phyloP scores from a whole-genome alignment of 2,888 invertebrate species.

The Dascillus cervinus region DNA sequence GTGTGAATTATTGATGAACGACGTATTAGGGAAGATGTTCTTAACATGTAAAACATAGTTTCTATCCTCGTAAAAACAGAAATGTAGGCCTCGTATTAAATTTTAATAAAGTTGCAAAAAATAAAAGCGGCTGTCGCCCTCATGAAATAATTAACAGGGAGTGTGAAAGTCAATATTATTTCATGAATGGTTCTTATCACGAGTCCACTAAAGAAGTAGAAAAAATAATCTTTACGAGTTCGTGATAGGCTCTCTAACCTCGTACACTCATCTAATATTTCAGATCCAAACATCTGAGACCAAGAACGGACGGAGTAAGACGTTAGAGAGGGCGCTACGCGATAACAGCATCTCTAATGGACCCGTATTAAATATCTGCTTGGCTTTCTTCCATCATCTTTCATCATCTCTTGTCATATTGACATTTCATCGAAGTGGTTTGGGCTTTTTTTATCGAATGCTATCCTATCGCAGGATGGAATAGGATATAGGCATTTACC shows the following conservation, averaged over 20 bases:
- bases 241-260: conserved; percentile 10
- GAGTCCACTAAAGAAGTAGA: no score
- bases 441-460: conserved; percentile 17
- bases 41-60: no score
- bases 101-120: no score
- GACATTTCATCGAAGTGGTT: conserved; percentile 21
- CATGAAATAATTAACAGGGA: no score
- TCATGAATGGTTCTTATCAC: no score
- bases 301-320: conserved; percentile 15
- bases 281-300: conserved; percentile 17
- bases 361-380: conserved; percentile 38
- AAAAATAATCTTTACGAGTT: conserved; percentile 12
- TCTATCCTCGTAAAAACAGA: no score
- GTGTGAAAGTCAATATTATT: no score
- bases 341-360: conserved; percentile 33
- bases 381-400: conserved; percentile 34
- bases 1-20: no score
- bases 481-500: conserved; percentile 12
- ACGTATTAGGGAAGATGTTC: no score
- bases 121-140: no score
- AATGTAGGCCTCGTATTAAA: no score
- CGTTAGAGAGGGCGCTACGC: conserved; percentile 17
- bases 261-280: conserved; percentile 16
- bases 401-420: conserved; percentile 35
- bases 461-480: conserved; percentile 17